Evolutionary conservation across 1,140 invertebrate species (phyloP).

Genomic region (Cataglyphis hispanica): DNA sequence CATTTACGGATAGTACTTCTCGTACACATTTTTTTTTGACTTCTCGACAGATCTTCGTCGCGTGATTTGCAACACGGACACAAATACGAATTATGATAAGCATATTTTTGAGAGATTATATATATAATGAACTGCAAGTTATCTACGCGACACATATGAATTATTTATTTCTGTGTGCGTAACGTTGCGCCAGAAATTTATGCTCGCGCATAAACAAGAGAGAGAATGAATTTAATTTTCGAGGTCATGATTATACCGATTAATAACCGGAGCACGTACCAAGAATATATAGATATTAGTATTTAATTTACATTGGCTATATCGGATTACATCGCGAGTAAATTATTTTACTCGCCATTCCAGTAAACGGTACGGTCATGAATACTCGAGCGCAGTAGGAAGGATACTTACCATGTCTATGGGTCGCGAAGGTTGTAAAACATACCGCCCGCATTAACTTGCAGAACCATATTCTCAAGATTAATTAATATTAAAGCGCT

Average conservation of each 20-base stretch:
- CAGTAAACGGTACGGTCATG: constrained; percentile 35
- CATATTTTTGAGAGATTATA: not conserved
- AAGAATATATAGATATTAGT: not conserved
- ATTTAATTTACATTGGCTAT: constrained; percentile 33
- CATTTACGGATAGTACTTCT: constrained; percentile 38
- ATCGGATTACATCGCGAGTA: constrained; percentile 27
- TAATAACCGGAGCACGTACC: constrained; percentile 35
- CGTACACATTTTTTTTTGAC: not conserved
- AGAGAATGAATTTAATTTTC: constrained; percentile 22
- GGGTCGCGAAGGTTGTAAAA: constrained; percentile 41
- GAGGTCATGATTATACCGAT: constrained; percentile 43
- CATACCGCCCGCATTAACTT: constrained; percentile 43
- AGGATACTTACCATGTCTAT: not conserved
- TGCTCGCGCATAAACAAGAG: constrained; percentile 24
- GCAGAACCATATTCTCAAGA: constrained; percentile 22
- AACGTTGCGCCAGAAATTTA: constrained; percentile 34
- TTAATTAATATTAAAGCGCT: constrained; percentile 64
- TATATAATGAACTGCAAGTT: constrained; percentile 5
- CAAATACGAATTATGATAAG: not conserved
- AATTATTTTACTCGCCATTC: constrained; percentile 27
- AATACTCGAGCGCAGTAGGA: constrained; percentile 19
- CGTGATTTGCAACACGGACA: not conserved
- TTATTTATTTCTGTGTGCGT: not conserved
- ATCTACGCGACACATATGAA: not conserved
- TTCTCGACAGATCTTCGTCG: not conserved